Base-by-base conservation (phyloP, 92 coral and sea anemone genomes). In the Parazoanthus atlanticus region DNA sequence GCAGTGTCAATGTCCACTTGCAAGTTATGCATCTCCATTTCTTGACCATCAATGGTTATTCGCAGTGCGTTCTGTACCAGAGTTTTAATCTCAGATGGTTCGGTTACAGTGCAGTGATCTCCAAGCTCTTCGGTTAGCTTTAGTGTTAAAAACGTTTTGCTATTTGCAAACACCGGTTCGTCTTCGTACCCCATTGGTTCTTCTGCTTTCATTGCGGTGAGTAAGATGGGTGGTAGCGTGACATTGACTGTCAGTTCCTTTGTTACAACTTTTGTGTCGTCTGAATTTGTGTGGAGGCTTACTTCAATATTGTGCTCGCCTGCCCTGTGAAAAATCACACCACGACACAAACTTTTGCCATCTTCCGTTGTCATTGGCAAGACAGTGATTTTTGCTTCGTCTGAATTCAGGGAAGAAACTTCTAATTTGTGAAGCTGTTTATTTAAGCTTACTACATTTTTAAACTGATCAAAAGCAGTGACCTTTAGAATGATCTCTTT, bases 401-500 rank as follows among this genome's bases (percentile, higher is more conserved):
- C 15, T 33, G 47, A 33, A 74, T 8, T 74, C n/a, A 32, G 47
- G 3, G 26, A 34, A 4, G 41, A 32, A 8, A 74, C 32, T 74
- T 74, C 78, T 16, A 74, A 74, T 74, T 33, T 74, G 46, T 74
- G 5, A 9, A 32, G 46, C 12, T 74, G 41, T 0, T 74, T 17
- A 6, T 74, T 74, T 33, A 74, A 38, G 41, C 38, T 74, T 74
- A 74, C 46, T 38, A 17, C 41, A 19, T 74, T 74, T 5, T 74
- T 19, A 25, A 74, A 74, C 78, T 38, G 26, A 11, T 74, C 78
- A 38, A 74, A 74, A 16, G 78, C 78, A 16, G 78, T 74, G 78
- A 74, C 78, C 28, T 74, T 17, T 21, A 74, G 4, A 12, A 1
- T 34, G 8, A 12, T 74, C 29, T 74, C 11, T 32, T 33, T 34